Conservation (phyloP, 2,113 vertebrate species). For the Campylorhamphus procurvoides region DNA sequence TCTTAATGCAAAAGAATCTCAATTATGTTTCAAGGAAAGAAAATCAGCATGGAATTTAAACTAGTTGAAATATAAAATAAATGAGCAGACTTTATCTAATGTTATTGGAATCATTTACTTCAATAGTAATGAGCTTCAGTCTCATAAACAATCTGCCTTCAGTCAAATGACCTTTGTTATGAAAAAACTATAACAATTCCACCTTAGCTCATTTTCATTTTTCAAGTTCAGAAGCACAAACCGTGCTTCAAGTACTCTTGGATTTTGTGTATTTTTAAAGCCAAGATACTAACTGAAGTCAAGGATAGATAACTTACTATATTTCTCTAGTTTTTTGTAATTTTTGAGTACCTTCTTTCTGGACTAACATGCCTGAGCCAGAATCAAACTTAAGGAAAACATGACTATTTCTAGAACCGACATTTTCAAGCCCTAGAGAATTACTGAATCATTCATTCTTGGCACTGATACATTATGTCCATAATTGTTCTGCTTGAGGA, state of each 20-base stretch:
- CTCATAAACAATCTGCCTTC: conserved; percentile 19
- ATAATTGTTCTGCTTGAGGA: conserved; percentile 40
- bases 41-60: neutral
- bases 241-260: neutral
- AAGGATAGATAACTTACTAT: neutral
- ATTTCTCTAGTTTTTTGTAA: neutral
- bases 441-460: conserved; percentile 52
- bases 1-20: neutral
- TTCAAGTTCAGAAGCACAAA: neutral
- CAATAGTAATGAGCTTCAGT: conserved; percentile 17
- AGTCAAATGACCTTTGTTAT: conserved; percentile 25
- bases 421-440: conserved; percentile 57
- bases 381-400: neutral
- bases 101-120: conserved; percentile 24
- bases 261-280: neutral
- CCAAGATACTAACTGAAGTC: neutral
- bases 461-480: neutral
- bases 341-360: neutral
- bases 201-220: neutral
- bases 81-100: neutral
- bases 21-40: conserved; percentile 36
- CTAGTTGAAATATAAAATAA: conserved; percentile 42
- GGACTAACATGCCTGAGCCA: neutral
- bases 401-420: conserved; percentile 46
- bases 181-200: neutral